Evolutionary conservation across 2,113 vertebrate genomes (phyloP), one percentile per base, ranked within the genome.

Genomic region (Gallinago undulata): DNA sequence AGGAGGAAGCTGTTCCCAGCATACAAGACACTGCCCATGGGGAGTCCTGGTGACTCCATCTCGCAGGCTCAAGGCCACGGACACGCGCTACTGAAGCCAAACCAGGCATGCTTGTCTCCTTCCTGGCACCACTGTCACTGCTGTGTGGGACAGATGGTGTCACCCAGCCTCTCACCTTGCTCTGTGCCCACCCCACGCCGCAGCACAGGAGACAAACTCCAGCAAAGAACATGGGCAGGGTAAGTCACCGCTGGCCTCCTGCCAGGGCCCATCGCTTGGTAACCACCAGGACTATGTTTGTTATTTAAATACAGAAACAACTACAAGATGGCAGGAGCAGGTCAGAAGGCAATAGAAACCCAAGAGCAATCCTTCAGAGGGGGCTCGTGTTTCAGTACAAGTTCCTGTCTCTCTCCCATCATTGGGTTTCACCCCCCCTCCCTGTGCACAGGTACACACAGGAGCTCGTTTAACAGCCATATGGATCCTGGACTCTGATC

Each of bases 401-500:
- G 56, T 9, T 41, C 66, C 31, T 6, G 28, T 19, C 48, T 43
- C 37, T 21, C 35, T 37, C 31, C 70, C 55, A 48, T 10, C 62
- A 60, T 25, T 14, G 75, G 41, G 33, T 37, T 60, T 43, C 82
- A 45, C 15, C 4, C 45, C 17, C 16, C 23, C 11, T 13, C 19
- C 2, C 67, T 1, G 4, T 15, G 25, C 37, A 53, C 11, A 24
- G 11, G 33, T 2, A 51, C 22, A 43, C 31, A 25, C 48, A n/a
- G 0, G 2, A 55, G 64, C 37, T 39, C 5, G 0, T 35, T 87
- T 18, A 87, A 57, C 57, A 69, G 79, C 68, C 75, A 39, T 0
- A 28, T 43, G 41, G 64, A 77, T 95, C 24, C 76, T 43, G 87
- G 91, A 91, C 77, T 94, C 93, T 82, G 93, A 95, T 68, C 89